A percentile compares a stretch with the other conserved stretches of the same genome.
Conservation (phyloP, 2,113 vertebrate species). For the Zosterops japonicus region DNA sequence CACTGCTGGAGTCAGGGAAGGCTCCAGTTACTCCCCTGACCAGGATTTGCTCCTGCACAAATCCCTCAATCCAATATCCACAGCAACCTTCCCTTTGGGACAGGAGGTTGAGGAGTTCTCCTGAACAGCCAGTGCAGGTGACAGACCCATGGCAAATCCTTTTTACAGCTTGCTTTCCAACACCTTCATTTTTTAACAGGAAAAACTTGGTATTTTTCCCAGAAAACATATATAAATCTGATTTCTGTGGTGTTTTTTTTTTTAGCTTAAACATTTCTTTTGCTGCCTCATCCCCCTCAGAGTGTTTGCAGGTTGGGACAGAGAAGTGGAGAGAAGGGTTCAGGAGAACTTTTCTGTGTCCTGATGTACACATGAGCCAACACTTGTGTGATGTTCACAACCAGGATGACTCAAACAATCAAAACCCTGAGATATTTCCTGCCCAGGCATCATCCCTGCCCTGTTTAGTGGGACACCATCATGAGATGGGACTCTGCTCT, state of each 20-base stretch:
- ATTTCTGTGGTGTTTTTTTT: background rate
- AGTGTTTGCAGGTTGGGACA: background rate
- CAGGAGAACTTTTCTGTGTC: background rate
- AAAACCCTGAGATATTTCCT: background rate
- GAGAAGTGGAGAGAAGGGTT: background rate
- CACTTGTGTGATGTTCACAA: background rate
- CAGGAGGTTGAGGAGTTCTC: background rate
- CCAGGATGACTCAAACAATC: background rate
- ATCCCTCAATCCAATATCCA: background rate
- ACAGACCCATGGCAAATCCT: background rate
- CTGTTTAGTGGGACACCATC: background rate
- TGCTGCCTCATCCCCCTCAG: background rate
- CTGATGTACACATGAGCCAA: background rate
- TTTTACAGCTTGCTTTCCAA: background rate
- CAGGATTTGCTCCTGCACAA: background rate
- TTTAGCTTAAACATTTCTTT: background rate
- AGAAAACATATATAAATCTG: background rate
- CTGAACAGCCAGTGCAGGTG: accelerated
- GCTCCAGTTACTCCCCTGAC: background rate
- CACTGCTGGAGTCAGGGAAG: background rate
- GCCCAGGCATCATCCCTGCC: background rate
- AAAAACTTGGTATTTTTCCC: slow-evolving; percentile 1
- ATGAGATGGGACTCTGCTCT: accelerated
- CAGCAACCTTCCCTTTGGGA: background rate
- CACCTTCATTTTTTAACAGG: background rate